Base-by-base conservation (phyloP, 2,113 vertebrate species). In the Sapayoa aenigma region DNA sequence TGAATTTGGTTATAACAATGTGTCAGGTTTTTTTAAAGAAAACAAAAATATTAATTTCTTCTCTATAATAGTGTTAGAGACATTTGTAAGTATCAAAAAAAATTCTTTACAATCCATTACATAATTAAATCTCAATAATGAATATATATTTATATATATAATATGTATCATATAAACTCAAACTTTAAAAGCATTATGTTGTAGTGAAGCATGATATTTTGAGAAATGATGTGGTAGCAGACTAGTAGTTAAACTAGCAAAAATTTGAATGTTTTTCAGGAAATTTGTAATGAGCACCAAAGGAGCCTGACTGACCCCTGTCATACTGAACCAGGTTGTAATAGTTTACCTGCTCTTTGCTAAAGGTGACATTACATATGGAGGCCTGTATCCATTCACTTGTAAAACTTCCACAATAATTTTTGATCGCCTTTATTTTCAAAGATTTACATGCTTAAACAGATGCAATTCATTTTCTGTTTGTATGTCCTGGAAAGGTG, bases 111-210 rank as follows among this genome's bases (percentile, higher is more conserved):
- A 98, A 98, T 97, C 97, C 94, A 97, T 98, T 97, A 98, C 97
- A 98, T 97, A 95, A 95, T 97, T 96, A 97, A 98, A 98, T 97
- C 97, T 98, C 96, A 98, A 96, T 97, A 97, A 98, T 97, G 98
- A 98, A 98, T 98, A 98, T 98, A 98, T 98, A 98, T 98, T 96
- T 98, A 97, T 98, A 98, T 97, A 97, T 97, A 97, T 92, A 93
- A 97, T 97, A 98, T 98, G 95, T 96, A 96, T 96, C 98, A 97
- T 97, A 98, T 98, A 98, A 98, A 98, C 96, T 97, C 98, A 98
- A 97, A 98, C 95, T 97, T 97, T 96, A 93, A 98, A 98, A 98
- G 98, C 97, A 98, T 98, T 98, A 98, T 98, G 96, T 98, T 97
- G 97, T 98, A 98, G 87, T 98, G 97, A 97, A 97, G 97, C 96